Base-by-base conservation (phyloP, 2,888 invertebrate species). In the Nebria brevicollis region DNA sequence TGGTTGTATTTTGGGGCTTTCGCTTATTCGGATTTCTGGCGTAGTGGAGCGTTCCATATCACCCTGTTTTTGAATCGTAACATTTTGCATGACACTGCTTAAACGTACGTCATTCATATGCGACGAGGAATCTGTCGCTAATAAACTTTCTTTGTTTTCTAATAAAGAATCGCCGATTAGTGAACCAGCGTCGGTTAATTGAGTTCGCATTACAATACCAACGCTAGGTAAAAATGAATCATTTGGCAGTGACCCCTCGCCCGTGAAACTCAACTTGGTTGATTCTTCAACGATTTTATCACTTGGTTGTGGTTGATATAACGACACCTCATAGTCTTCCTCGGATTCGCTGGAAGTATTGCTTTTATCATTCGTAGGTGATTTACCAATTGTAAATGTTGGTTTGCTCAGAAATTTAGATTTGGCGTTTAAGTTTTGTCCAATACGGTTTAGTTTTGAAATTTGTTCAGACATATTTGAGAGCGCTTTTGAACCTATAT, bases 401-500 rank as follows among this genome's bases (percentile, higher is more conserved):
- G 88, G 85, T 83, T 85, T 83, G 41, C 82, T 84, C 41, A 84
- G 84, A 54, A 81, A 76, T 83, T 92, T 88, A 85, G 93, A 85
- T 89, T 92, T 88, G 0, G 92, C 90, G 85, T 93, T 93, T 72
- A 94, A 90, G 34, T 92, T 92, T 84, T 92, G 92, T 81, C 94
- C 91, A 65, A 95, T 90, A 85, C 94, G 94, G 87, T 95, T 95
- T 66, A 97, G 88, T 88, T 95, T 96, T 82, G 95, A 95, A 88
- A 97, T 95, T 87, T 96, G 96, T 84, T 96, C 96, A 0, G 95
- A 93, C 91, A 97, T 94, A 87, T 96, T 97, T 83, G 93, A 95
- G 82, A 97, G 89, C 74, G 96, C 97, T 90, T 96, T 96, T 8
- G 95, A 94, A 86, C 96, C 96, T 94, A 87, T 83, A 89, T 6